phyloP scores from a whole-genome alignment of 2,797 vertebrate species.

The Calcarius lapponicus region DNA sequence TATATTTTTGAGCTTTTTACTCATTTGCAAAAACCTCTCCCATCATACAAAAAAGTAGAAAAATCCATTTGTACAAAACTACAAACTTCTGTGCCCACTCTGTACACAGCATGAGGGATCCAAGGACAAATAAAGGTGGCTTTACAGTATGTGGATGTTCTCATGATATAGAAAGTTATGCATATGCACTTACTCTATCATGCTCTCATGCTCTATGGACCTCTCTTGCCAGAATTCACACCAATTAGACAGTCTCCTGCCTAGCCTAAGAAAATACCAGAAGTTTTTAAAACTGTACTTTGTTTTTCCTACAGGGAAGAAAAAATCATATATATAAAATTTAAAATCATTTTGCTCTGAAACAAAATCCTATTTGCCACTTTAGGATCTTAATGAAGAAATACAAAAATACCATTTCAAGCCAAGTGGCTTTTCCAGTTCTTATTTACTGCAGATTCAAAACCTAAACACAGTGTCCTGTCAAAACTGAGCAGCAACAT shows the following conservation, averaged over 20 bases:
- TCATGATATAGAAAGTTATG: not conserved
- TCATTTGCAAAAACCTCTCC: not conserved
- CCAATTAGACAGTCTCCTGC: not conserved
- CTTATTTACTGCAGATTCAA: not conserved
- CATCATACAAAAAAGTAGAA: not conserved
- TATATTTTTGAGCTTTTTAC: not conserved
- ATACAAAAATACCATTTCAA: not conserved
- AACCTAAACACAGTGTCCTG: not conserved
- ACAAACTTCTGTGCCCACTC: not conserved
- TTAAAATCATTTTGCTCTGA: not conserved
- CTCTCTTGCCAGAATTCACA: not conserved
- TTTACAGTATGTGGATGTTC: not conserved
- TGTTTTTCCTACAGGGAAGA: not conserved
- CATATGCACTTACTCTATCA: not conserved
- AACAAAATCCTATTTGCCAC: not conserved
- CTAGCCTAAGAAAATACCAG: not conserved
- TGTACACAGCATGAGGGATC: not conserved
- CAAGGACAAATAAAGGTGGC: not conserved
- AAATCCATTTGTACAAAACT: not conserved
- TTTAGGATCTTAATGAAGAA: not conserved
- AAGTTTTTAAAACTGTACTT: not conserved
- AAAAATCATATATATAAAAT: not conserved
- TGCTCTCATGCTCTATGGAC: not conserved
- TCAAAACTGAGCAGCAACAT: slow-evolving; percentile 1
- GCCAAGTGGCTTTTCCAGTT: not conserved